Conservation (phyloP, 2,797 vertebrate genomes). For the Hypotaenidia philippensis region DNA sequence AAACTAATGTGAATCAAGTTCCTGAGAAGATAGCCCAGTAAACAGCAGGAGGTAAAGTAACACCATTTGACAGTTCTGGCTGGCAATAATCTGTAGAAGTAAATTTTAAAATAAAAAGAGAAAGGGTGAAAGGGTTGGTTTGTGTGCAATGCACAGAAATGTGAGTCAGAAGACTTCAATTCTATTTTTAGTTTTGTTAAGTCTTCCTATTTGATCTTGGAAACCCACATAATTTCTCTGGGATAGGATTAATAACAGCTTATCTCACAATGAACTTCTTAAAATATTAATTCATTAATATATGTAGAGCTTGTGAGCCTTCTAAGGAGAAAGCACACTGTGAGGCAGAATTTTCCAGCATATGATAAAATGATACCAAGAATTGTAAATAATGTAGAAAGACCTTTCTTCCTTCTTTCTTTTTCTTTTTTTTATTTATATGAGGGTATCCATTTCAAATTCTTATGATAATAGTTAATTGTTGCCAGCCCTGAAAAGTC, state of each 20-base stretch:
- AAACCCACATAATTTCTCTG: slow-evolving; percentile 60
- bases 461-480: neutral
- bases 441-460: neutral
- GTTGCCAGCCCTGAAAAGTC: neutral
- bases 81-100: slow-evolving; percentile 37
- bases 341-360: slow-evolving; percentile 27
- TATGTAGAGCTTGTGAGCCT: slow-evolving; percentile 33
- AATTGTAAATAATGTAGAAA: slow-evolving; percentile 39
- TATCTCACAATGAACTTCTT: slow-evolving; percentile 50
- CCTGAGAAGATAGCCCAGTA: slow-evolving; percentile 38
- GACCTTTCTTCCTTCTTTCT: too few species aligned
- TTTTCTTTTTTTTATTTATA: neutral
- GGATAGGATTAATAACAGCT: slow-evolving; percentile 51
- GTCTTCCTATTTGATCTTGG: slow-evolving; percentile 50
- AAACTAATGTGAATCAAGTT: slow-evolving; percentile 12
- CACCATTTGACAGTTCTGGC: slow-evolving; percentile 2
- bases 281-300: slow-evolving; percentile 65
- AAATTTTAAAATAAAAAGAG: neutral
- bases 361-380: neutral
- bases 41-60: slow-evolving; percentile 19
- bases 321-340: slow-evolving; percentile 5
- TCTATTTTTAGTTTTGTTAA: slow-evolving; percentile 60
- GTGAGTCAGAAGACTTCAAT: slow-evolving; percentile 47
- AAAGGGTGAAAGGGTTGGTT: neutral
- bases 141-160: slow-evolving; percentile 18